phyloP scores from a whole-genome alignment of 2,797 vertebrate genomes.

The Micropoecilia bifurca region DNA sequence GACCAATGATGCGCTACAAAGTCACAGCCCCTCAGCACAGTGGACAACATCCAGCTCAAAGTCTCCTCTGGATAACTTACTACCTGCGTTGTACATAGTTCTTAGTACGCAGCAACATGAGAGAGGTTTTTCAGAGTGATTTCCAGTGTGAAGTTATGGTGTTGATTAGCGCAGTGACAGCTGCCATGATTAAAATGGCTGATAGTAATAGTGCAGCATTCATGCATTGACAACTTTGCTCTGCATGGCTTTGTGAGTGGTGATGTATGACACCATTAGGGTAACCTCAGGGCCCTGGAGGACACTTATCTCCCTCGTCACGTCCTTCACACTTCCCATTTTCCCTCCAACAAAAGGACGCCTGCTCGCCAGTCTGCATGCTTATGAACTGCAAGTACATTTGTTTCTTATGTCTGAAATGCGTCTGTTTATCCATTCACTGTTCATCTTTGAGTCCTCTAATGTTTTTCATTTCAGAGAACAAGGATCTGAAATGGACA shows the following conservation, averaged over 20 bases:
- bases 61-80: conserved; percentile 56
- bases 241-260: conserved; percentile 83
- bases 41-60: conserved; percentile 25
- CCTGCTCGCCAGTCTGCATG: conserved; percentile 73
- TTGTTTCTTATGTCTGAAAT: conserved; percentile 32
- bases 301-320: conserved; percentile 84
- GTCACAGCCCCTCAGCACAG: conserved; percentile 62
- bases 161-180: conserved; percentile 85
- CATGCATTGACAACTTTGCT: conserved; percentile 86
- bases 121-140: conserved; percentile 76
- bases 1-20: conserved; percentile 80
- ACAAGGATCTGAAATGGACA: not conserved
- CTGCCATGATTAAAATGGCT: conserved; percentile 86
- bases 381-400: conserved; percentile 72
- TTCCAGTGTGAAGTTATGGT: conserved; percentile 83
- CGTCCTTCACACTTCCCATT: conserved; percentile 84
- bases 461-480: conserved; percentile 18
- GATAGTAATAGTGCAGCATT: conserved; percentile 85
- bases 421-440: conserved; percentile 35
- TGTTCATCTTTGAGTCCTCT: conserved; percentile 30
- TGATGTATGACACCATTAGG: conserved; percentile 87
- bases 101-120: conserved; percentile 55
- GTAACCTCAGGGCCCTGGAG: conserved; percentile 85
- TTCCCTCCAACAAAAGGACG: conserved; percentile 82
- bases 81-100: conserved; percentile 62